Base-by-base conservation (phyloP, 1,140 invertebrate genomes). In the Dendroctonus ponderosae region DNA sequence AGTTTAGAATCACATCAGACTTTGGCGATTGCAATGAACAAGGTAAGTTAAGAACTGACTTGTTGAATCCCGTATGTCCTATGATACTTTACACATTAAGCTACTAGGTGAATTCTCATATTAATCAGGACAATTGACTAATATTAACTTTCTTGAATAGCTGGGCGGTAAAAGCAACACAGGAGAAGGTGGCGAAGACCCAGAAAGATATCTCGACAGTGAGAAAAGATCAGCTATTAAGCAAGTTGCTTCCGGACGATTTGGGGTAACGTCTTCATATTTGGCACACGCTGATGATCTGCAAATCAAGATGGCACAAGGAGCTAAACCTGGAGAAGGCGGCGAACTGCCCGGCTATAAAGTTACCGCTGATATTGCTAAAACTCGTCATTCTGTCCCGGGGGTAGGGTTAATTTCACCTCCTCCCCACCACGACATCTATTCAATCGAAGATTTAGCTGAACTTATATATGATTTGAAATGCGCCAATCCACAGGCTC, bases 261-360 rank as follows among this genome's bases (percentile, higher is more conserved):
- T 99, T 83, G 97, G 97, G 14, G 97, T 99, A 0, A 99, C 96
- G 0, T 94, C 94, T 44, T 91, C 95, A 0, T 99, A 99, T 77
- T 80, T 99, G 39, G 94, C 96, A 7, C 93, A 99, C 82, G 93
- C 97, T 11, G 94, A 98, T 80, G 95, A 97, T 79, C 77, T 98
- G 57, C 96, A 98, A 80, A 98, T 98, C 75, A 98, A 98, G 82
- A 97, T 98, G 94, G 96, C 96, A n/a, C 96, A 98, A 81, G 96
- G 96, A 11, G 96, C 95, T 15, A 98, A 98, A 75, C 95, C 95
- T 0, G 95, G 95, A 4, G 94, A 97, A 83, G 95, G 94, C 48
- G 95, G 96, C 26, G 94, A 98, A 81, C 78, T 98, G 11, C 96
- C 96, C 0, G 91, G 94, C 26, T 77, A 76, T 67, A 79, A 77